phyloP scores from a whole-genome alignment of 2,888 invertebrate species.

The Agrochola litura region DNA sequence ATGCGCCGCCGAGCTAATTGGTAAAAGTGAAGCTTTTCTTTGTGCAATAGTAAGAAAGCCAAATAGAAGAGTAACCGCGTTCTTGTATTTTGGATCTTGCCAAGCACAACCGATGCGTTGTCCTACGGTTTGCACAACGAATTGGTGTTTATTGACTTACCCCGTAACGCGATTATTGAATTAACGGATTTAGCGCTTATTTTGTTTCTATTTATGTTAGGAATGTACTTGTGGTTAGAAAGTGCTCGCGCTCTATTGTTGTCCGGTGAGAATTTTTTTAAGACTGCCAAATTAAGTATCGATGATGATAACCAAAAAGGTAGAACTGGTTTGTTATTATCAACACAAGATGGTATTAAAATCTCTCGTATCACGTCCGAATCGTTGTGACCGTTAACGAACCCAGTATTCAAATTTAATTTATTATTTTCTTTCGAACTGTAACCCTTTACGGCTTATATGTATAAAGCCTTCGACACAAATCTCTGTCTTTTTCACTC shows the following conservation, averaged over 20 bases:
- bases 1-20: conserved; percentile 84
- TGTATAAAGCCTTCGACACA: conserved; percentile 77
- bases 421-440: conserved; percentile 81
- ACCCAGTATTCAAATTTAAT: conserved; percentile 84
- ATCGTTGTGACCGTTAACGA: conserved; percentile 81
- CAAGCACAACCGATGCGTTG: conserved; percentile 42
- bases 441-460: conserved; percentile 71
- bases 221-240: conserved; percentile 70
- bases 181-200: conserved; percentile 67
- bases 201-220: conserved; percentile 56
- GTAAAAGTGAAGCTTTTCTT: conserved; percentile 88
- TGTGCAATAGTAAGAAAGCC: conserved; percentile 81
- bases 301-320: conserved; percentile 44
- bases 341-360: conserved; percentile 50
- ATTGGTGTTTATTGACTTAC: conserved; percentile 61
- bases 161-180: conserved; percentile 60
- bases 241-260: conserved; percentile 60
- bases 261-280: conserved; percentile 32
- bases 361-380: conserved; percentile 56
- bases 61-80: conserved; percentile 81
- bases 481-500: conserved; percentile 88
- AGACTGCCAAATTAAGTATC: conserved; percentile 44
- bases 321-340: conserved; percentile 59
- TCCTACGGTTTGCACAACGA: conserved; percentile 71
- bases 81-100: conserved; percentile 78